Evolutionary conservation across 2,113 vertebrate genomes (phyloP).

Genomic region (Dipodomys stephensi): DNA sequence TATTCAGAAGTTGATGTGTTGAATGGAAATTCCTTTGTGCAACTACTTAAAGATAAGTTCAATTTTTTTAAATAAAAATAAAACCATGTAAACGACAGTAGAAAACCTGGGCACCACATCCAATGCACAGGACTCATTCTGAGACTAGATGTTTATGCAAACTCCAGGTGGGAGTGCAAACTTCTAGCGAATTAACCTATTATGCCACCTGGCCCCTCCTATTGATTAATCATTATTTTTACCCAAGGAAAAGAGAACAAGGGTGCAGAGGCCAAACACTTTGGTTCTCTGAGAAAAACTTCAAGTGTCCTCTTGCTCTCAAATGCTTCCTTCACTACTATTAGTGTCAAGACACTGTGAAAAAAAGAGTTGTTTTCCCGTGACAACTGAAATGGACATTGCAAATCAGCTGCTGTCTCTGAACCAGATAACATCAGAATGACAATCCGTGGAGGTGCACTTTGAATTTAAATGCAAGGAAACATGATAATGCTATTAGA

Average conservation of each 20-base stretch:
- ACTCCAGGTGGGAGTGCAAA: conserved; percentile 78
- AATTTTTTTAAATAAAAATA: too few species aligned
- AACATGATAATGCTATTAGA: conserved; percentile 37
- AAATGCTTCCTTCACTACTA: conserved; percentile 78
- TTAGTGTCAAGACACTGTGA: conserved; percentile 72
- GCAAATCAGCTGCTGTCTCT: conserved; percentile 62
- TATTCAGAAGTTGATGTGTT: too few species aligned
- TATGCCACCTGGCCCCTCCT: conserved; percentile 81
- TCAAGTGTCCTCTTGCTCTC: conserved; percentile 69
- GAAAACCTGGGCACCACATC: conserved; percentile 53
- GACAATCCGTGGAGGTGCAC: neutral
- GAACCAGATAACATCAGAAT: conserved; percentile 58
- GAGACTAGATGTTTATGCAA: conserved; percentile 81
- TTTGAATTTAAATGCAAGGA: conserved; percentile 55
- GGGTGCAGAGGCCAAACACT: conserved; percentile 80
- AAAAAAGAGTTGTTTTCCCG: conserved; percentile 81
- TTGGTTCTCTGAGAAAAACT: conserved; percentile 82
- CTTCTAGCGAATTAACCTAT: conserved; percentile 86
- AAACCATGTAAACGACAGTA: neutral
- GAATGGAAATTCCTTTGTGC: too few species aligned
- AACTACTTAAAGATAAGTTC: too few species aligned
- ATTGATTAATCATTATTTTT: conserved; percentile 88
- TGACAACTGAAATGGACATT: conserved; percentile 81
- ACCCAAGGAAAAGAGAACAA: conserved; percentile 83
- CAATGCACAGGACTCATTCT: conserved; percentile 75